Conservation (phyloP, 2,113 vertebrate genomes). For the Mustela nigripes region DNA sequence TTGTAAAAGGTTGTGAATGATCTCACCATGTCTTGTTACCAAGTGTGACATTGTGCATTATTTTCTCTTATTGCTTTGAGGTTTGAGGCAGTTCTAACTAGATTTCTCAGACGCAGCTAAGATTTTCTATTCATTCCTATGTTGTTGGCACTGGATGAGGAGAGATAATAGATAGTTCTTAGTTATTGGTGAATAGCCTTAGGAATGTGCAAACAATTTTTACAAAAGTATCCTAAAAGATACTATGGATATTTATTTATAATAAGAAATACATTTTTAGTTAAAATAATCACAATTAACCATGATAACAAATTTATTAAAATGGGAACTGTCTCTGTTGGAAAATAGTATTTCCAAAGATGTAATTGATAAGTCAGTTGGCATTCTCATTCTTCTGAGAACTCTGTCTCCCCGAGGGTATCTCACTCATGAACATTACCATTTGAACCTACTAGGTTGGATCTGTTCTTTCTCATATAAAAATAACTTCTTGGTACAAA, state of each 20-base stretch:
- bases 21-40: slow-evolving; percentile 11
- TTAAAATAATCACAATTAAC: background rate
- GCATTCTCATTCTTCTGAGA: background rate
- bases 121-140: slow-evolving; percentile 37
- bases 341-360: slow-evolving; percentile 39
- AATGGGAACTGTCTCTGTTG: background rate
- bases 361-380: background rate
- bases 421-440: background rate
- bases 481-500: background rate
- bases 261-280: background rate
- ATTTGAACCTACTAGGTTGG: background rate
- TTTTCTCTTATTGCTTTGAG: slow-evolving; percentile 70
- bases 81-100: slow-evolving; percentile 14
- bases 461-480: background rate
- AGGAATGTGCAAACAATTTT: background rate
- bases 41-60: slow-evolving; percentile 58
- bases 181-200: background rate
- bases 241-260: slow-evolving; percentile 29
- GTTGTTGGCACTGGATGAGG: background rate
- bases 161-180: slow-evolving; percentile 18
- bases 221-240: background rate
- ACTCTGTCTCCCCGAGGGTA: background rate
- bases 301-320: background rate
- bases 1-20: slow-evolving; percentile 42
- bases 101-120: slow-evolving; percentile 3